These are phyloP conservation scores for Campoletis sonorensis DNA, from an alignment of 1,140 invertebrate species.

Conservation along the genomic window DNA sequence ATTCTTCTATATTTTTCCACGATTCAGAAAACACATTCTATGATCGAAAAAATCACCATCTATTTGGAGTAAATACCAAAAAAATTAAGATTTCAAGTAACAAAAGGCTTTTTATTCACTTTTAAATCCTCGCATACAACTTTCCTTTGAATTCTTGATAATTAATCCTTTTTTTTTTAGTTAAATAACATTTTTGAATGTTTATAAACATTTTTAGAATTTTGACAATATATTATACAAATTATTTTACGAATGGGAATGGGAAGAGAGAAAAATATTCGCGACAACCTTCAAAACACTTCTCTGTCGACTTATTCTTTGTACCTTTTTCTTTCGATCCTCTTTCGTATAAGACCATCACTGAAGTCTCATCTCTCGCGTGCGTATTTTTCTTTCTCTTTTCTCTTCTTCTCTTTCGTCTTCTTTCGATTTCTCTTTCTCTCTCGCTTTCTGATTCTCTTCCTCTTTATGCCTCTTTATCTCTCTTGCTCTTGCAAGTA, in stretches of 20 bases:
- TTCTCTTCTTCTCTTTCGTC: constrained; percentile 37
- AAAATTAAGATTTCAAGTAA: too few relatives aligned
- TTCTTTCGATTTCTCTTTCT: constrained; percentile 45
- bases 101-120: too few relatives aligned
- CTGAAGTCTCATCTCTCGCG: constrained; percentile 50
- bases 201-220: too few relatives aligned
- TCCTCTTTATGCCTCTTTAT: constrained; percentile 41
- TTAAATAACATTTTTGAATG: too few relatives aligned
- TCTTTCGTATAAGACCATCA: constrained; percentile 36
- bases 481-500: constrained; percentile 31
- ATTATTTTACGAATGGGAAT: neutral
- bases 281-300: constrained; percentile 37
- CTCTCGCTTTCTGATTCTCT: constrained; percentile 26
- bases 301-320: constrained; percentile 43
- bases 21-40: too few relatives aligned
- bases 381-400: constrained; percentile 44
- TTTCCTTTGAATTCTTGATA: too few relatives aligned
- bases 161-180: too few relatives aligned
- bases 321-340: constrained; percentile 35
- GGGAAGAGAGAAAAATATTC: constrained; percentile 7
- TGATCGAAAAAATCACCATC: too few relatives aligned
- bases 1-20: neutral
- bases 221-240: too few relatives aligned
- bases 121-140: too few relatives aligned
- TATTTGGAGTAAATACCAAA: too few relatives aligned